Base-by-base conservation (phyloP, 2,113 vertebrate genomes). In the Climacteris rufus region DNA sequence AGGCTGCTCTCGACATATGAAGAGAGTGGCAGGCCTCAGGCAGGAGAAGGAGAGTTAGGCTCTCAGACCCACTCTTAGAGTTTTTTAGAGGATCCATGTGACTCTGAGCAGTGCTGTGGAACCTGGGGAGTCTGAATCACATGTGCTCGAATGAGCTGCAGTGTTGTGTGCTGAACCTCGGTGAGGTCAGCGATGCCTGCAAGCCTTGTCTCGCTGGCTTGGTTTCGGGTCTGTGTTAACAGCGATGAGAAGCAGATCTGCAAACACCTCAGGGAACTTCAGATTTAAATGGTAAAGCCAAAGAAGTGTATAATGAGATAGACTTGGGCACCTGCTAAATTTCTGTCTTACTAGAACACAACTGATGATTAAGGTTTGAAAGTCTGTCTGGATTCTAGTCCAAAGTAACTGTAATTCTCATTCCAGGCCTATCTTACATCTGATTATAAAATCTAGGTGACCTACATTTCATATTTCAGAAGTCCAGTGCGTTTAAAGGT, bases 1-100 rank as follows among this genome's bases (percentile, higher is more conserved):
- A 35, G 22, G 33, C 23, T 44, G 4, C 50, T 30, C 25, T 79
- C 80, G 63, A 47, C 5, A 27, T 75, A 8, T 0, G 0, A 33
- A 61, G 28, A 42, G 45, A 69, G 53, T 0, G 0, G 27, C 2
- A 3, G 31, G 39, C 74, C 54, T 78, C 47, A 66, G 47, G 56
- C 52, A 75, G 66, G 25, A 79, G 64, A 69, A 40, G 24, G 69
- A 59, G 33, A 42, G 11, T 52, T 47, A 28, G 40, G 42, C 30
- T 87, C 68, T 93, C 69, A 65, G 50, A 60, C 50, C 6, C 31
- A 25, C 54, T 93, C 16, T 13, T 57, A 7, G 13, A 5, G 2
- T 40, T 83, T 69, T 69, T 64, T 39, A 8, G 25, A 37, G 37
- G n/a, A 33, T 77, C 65, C 77, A 31, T 57, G 77, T 90, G 86